Percentiles rank a stretch among this genome's conserved stretches.
Conservation (phyloP, 92 coral and sea anemone species). For the Metridium senile region DNA sequence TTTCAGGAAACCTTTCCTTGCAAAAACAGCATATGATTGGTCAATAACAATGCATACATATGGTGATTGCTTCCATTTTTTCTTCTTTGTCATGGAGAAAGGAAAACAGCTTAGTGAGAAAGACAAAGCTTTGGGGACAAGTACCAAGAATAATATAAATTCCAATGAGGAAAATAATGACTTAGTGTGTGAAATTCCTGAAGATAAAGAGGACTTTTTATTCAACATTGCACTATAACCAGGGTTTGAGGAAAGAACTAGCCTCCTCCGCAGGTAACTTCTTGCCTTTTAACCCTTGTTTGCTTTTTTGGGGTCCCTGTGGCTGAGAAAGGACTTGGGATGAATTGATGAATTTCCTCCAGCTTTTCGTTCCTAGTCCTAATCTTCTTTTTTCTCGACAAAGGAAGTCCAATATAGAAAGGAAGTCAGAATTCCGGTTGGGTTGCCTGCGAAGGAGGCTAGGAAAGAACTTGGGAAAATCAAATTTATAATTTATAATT, state of each 20-base stretch:
- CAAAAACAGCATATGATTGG: slow-evolving; percentile 61
- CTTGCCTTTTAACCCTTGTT: too few relatives aligned
- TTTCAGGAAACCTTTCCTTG: slow-evolving; percentile 65
- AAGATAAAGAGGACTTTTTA: slow-evolving; percentile 38
- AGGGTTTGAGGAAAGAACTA: background rate
- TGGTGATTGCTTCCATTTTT: slow-evolving; percentile 69
- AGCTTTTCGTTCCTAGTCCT: too few relatives aligned
- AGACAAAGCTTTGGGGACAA: slow-evolving; percentile 48
- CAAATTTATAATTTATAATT: too few relatives aligned
- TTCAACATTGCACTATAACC: slow-evolving; percentile 30
- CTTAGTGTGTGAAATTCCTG: background rate
- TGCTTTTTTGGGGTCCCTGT: too few relatives aligned
- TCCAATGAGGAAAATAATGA: background rate
- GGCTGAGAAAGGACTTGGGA: too few relatives aligned
- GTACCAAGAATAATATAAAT: background rate
- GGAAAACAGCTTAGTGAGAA: slow-evolving; percentile 50
- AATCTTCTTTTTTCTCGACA: too few relatives aligned
- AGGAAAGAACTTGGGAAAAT: too few relatives aligned
- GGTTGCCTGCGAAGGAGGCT: too few relatives aligned
- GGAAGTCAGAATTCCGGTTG: too few relatives aligned
- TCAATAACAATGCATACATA: slow-evolving; percentile 50
- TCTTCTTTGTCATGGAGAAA: slow-evolving; percentile 65
- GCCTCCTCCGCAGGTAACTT: too few relatives aligned
- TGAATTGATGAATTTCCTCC: too few relatives aligned
- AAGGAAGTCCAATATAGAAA: too few relatives aligned